phyloP scores from a whole-genome alignment of 2,888 invertebrate species.

The Synergus itoensis region DNA sequence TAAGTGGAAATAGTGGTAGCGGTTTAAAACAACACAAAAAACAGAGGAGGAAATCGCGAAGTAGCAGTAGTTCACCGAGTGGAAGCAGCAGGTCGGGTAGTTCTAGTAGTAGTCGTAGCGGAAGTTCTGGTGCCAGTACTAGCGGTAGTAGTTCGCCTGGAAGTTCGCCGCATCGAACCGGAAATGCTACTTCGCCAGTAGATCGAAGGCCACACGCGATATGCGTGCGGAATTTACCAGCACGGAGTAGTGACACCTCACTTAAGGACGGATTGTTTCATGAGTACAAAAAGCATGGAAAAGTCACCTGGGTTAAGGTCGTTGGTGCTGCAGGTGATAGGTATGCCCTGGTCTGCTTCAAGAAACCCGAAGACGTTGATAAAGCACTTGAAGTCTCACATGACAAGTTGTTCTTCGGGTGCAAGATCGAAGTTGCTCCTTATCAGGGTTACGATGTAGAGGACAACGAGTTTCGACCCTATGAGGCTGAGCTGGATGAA shows the following conservation, averaged over 20 bases:
- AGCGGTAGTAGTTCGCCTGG: slow-evolving; percentile 81
- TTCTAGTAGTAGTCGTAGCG: slow-evolving; percentile 76
- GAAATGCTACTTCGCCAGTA: slow-evolving; percentile 80
- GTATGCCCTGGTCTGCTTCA: slow-evolving; percentile 97
- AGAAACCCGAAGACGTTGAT: slow-evolving; percentile 97
- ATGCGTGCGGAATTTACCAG: slow-evolving; percentile 93
- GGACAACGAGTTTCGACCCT: slow-evolving; percentile 91
- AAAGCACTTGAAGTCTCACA: slow-evolving; percentile 97
- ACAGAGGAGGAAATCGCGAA: slow-evolving; percentile 75
- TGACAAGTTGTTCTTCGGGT: slow-evolving; percentile 98
- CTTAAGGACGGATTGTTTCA: slow-evolving; percentile 98
- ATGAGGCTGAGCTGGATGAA: slow-evolving; percentile 97
- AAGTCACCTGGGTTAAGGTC: slow-evolving; percentile 96
- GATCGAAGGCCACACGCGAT: slow-evolving; percentile 91
- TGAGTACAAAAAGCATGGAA: slow-evolving; percentile 99
- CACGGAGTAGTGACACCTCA: slow-evolving; percentile 94
- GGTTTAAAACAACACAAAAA: slow-evolving; percentile 77
- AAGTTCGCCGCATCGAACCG: slow-evolving; percentile 78
- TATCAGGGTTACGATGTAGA: slow-evolving; percentile 94
- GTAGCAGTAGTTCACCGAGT: slow-evolving; percentile 75
- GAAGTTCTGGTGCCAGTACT: slow-evolving; percentile 80
- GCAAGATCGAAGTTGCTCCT: slow-evolving; percentile 96
- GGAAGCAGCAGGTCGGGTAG: slow-evolving; percentile 80
- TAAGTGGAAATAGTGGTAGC: slow-evolving; percentile 71
- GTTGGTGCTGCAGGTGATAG: slow-evolving; percentile 94